A percentile compares a stretch with the other conserved stretches of the same genome.
These are phyloP conservation scores for Tetheella fluctuosa DNA, from an alignment of 2,888 invertebrate genomes.

Conservation along the genomic window DNA sequence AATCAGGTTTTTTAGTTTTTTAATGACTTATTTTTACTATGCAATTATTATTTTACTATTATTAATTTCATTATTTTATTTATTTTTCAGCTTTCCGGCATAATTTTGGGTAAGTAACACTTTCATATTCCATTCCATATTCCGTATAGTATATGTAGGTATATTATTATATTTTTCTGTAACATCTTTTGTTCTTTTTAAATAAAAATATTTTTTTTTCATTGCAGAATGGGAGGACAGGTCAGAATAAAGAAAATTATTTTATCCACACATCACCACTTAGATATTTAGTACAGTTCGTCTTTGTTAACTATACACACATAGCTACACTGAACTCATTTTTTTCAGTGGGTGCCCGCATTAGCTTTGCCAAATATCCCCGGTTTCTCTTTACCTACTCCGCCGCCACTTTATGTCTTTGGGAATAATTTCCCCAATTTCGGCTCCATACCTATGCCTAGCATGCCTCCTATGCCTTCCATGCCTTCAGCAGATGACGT, in stretches of 20 bases:
- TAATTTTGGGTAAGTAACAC: background rate
- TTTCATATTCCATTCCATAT: too few relatives aligned
- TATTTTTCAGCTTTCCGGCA: background rate
- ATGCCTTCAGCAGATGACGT: conserved; percentile 37
- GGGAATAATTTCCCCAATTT: background rate
- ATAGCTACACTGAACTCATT: conserved; percentile 6
- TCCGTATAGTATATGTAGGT: too few relatives aligned
- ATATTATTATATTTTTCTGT: too few relatives aligned
- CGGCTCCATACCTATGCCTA: conserved; percentile 16
- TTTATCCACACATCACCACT: conserved; percentile 15
- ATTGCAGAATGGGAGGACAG: too few relatives aligned
- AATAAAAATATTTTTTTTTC: too few relatives aligned
- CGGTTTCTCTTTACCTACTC: conserved; percentile 15
- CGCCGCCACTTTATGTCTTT: conserved; percentile 18
- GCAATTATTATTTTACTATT: too few relatives aligned
- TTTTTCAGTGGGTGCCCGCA: conserved; percentile 11
- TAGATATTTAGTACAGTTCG: conserved; percentile 42
- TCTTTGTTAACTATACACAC: conserved; percentile 48
- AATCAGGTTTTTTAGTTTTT: too few relatives aligned
- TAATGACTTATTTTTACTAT: too few relatives aligned
- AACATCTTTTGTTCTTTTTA: too few relatives aligned
- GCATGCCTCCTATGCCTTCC: conserved; percentile 30
- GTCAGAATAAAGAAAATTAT: conserved; percentile 37
- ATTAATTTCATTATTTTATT: background rate
- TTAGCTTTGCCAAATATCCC: conserved; percentile 16